These are phyloP conservation scores for Oscarella lobularis DNA, from an alignment of 37 sponge, comb jelly and placozoan genomes.

Conservation along the genomic window DNA sequence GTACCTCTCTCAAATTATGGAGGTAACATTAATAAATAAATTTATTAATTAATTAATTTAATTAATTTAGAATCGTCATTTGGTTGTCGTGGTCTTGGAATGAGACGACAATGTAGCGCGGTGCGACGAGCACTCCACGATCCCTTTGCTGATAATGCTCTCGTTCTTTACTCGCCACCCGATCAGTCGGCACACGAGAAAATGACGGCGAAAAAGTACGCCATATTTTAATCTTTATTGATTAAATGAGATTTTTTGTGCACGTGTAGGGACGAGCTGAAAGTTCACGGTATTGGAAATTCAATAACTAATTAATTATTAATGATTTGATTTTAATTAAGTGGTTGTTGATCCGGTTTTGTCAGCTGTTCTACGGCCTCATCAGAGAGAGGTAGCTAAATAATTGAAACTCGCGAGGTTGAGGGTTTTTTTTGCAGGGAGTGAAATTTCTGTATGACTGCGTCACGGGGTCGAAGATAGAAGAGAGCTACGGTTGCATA, in stretches of 20 bases:
- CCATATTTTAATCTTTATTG: not conserved
- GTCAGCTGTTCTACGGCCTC: constrained; percentile 71
- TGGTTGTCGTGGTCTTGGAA: constrained; percentile 47
- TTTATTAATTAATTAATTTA: not conserved
- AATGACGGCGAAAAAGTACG: constrained; percentile 29
- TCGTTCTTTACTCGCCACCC: constrained; percentile 69
- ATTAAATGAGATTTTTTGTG: not conserved
- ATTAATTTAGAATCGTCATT: not conserved
- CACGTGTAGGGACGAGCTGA: constrained; percentile 8
- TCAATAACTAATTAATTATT: not conserved
- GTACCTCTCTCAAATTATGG: constrained; percentile 80
- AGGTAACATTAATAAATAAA: constrained; percentile 1
- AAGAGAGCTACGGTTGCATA: constrained; percentile 79
- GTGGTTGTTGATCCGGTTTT: constrained; percentile 92
- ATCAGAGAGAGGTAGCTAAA: constrained; percentile 72
- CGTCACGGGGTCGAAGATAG: constrained; percentile 60
- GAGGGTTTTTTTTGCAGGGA: constrained; percentile 22
- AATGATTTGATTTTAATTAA: constrained; percentile 7
- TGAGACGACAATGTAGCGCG: constrained; percentile 35
- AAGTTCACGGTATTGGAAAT: constrained; percentile 34
- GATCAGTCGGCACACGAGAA: constrained; percentile 79
- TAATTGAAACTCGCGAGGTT: not conserved
- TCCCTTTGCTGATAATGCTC: constrained; percentile 78
- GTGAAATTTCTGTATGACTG: constrained; percentile 96
- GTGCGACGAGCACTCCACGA: constrained; percentile 65